Evolutionary conservation across 2,888 invertebrate genomes (phyloP).

Genomic region (Nephrotoma guestfalica): DNA sequence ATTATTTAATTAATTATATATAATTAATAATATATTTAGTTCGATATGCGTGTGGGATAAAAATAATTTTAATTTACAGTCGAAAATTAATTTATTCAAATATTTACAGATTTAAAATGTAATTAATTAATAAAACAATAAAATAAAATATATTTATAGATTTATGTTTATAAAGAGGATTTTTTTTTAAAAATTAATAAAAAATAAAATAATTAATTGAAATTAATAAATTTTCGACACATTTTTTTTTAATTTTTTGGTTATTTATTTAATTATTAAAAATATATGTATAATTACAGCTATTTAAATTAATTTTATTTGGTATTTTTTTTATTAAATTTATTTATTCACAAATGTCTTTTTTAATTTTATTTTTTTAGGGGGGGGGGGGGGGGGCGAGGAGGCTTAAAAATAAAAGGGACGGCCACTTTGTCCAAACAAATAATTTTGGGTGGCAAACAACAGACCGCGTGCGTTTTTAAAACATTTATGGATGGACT

Average conservation of each 20-base stretch:
- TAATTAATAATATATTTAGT: neutral
- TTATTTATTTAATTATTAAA: neutral
- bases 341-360: neutral
- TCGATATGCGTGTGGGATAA: slow-evolving; percentile 2
- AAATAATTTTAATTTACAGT: neutral
- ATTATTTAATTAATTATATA: neutral
- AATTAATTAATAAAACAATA: neutral
- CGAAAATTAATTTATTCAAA: neutral
- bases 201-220: neutral
- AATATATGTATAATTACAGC: neutral
- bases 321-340: neutral
- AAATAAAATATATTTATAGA: neutral
- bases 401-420: neutral
- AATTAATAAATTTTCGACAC: slow-evolving; percentile 4
- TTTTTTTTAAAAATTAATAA: neutral
- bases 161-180: neutral
- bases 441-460: neutral
- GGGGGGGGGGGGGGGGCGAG: neutral
- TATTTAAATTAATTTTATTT: slow-evolving; percentile 1
- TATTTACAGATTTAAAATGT: neutral
- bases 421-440: neutral
- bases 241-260: slow-evolving; percentile 7
- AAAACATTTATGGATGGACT: neutral
- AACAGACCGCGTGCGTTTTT: neutral
- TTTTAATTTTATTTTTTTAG: neutral